Conservation (phyloP, 35 echinoderm and acorn worm genomes). For the Heliocidaris tuberculata region DNA sequence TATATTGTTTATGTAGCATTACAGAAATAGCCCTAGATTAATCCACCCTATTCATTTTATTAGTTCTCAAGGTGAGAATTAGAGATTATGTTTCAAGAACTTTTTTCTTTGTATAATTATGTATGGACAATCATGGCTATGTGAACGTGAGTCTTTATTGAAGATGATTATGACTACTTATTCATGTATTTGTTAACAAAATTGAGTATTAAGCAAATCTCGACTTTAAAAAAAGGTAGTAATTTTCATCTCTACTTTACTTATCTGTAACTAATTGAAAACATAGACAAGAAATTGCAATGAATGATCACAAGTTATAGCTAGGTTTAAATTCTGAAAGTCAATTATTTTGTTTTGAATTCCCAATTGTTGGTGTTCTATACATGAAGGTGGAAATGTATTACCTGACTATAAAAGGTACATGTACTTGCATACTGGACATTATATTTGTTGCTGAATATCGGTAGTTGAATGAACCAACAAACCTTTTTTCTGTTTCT, state of each 20-base stretch:
- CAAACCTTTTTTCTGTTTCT: neutral
- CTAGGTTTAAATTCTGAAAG: neutral
- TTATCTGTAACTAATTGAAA: too few species aligned
- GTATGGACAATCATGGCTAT: neutral
- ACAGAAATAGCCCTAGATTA: too few species aligned
- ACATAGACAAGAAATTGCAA: neutral
- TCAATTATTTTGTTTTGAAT: neutral
- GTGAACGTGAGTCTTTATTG: neutral
- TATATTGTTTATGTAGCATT: too few species aligned
- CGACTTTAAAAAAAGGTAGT: too few species aligned
- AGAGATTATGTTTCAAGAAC: neutral
- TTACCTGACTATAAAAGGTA: neutral
- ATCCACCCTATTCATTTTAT: too few species aligned
- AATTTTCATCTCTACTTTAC: too few species aligned
- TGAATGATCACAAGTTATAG: neutral
- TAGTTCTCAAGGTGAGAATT: too few species aligned
- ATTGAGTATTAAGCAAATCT: neutral
- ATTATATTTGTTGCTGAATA: neutral
- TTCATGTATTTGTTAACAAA: neutral
- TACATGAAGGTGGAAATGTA: neutral
- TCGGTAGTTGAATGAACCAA: neutral
- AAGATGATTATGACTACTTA: constrained; percentile 11
- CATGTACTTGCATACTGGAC: neutral
- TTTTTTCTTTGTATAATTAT: neutral
- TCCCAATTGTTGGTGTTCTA: neutral